Evolutionary conservation across 2,797 vertebrate species (phyloP).

Genomic region (Borostomias antarcticus): DNA sequence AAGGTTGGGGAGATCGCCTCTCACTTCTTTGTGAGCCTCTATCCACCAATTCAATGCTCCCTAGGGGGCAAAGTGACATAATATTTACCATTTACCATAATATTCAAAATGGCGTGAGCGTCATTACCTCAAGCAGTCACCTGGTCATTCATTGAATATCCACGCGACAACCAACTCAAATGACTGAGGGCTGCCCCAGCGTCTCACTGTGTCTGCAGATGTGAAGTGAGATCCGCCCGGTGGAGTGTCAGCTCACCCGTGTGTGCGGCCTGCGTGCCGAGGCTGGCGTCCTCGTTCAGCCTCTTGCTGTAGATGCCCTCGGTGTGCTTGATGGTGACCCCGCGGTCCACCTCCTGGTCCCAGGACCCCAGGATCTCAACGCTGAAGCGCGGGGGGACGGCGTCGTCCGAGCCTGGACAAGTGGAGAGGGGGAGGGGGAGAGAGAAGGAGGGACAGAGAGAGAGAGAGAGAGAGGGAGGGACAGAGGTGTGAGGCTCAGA

Average conservation of each 20-base stretch:
- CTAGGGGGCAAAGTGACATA: not conserved
- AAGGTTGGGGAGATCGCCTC: not conserved
- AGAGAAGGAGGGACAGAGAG: not conserved
- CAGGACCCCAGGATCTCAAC: slow-evolving; percentile 58
- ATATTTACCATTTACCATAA: no score
- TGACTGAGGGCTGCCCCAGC: not conserved
- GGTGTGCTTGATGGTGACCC: slow-evolving; percentile 56
- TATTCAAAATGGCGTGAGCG: no score
- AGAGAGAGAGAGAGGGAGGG: not conserved
- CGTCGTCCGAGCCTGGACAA: slow-evolving; percentile 77
- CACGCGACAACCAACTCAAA: no score
- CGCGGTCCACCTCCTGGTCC: slow-evolving; percentile 50
- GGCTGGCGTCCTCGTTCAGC: slow-evolving; percentile 11
- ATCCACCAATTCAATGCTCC: slow-evolving; percentile 6
- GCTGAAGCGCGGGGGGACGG: slow-evolving; percentile 72
- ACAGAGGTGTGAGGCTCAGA: not conserved
- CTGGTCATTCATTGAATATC: no score
- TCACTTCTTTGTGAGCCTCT: not conserved
- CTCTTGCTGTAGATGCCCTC: slow-evolving; percentile 78
- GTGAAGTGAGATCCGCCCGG: not conserved
- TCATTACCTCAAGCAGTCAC: no score
- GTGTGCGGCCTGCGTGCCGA: slow-evolving; percentile 12
- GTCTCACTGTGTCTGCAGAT: no score
- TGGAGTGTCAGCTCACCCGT: slow-evolving; percentile 49
- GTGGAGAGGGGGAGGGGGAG: not conserved